These are phyloP conservation scores for Lycia hirtaria DNA, from an alignment of 2,888 invertebrate genomes.

Conservation along the genomic window DNA sequence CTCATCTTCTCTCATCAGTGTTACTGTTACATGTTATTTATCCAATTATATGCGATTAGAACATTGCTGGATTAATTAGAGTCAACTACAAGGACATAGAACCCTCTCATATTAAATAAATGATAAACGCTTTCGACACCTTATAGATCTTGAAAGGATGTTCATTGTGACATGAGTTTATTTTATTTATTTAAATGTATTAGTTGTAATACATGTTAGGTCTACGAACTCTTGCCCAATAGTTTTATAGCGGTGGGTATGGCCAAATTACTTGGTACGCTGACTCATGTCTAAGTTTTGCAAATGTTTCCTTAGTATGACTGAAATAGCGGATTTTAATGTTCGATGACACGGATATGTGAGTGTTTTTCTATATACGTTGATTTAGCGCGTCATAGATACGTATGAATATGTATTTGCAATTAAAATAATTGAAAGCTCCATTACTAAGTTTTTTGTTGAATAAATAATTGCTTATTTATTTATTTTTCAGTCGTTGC, in stretches of 20 bases:
- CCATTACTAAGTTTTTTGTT: too few species aligned
- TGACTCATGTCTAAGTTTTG: slow-evolving; percentile 36
- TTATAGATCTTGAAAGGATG: neutral
- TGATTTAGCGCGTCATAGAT: too few species aligned
- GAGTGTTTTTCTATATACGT: neutral
- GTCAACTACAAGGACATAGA: slow-evolving; percentile 10
- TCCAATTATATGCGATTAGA: slow-evolving; percentile 43
- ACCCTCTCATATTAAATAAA: slow-evolving; percentile 6
- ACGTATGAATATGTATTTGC: too few species aligned
- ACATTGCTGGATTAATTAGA: slow-evolving; percentile 41
- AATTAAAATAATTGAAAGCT: too few species aligned
- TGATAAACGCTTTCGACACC: neutral
- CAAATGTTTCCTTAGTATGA: slow-evolving; percentile 33
- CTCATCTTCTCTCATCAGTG: slow-evolving; percentile 32
- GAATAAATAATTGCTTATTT: too few species aligned
- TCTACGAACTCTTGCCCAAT: slow-evolving; percentile 30
- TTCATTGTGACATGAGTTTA: slow-evolving; percentile 18
- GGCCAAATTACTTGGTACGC: slow-evolving; percentile 39
- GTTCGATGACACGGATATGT: slow-evolving; percentile 18
- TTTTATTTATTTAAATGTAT: slow-evolving; percentile 5
- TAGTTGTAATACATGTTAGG: slow-evolving; percentile 6
- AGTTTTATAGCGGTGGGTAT: slow-evolving; percentile 35
- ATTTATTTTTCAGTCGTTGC: too few species aligned
- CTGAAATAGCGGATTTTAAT: slow-evolving; percentile 17
- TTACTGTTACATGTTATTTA: slow-evolving; percentile 31